Evolutionary conservation across 30 jellyfish, hydroid and myxozoan species (phyloP).

Genomic region (Chrysaora quinquecirrha): DNA sequence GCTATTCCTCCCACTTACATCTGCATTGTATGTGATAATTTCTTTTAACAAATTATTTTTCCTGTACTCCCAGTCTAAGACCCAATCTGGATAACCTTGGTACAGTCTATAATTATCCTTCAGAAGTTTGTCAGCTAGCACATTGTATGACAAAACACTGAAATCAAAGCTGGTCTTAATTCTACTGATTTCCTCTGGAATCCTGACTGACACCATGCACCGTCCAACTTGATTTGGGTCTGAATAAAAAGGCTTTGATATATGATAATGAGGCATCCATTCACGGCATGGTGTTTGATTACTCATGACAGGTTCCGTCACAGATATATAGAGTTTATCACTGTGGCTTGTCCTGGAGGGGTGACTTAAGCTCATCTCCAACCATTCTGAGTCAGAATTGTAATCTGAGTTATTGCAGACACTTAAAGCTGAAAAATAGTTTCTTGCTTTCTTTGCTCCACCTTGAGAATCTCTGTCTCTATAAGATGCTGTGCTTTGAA

Average conservation of each 20-base stretch:
- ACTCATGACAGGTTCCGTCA: background rate
- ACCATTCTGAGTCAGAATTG: background rate
- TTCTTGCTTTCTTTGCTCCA: too few relatives aligned
- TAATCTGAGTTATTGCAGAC: background rate
- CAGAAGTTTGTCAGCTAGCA: slow-evolving; percentile 83
- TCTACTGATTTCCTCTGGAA: slow-evolving; percentile 12
- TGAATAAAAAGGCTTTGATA: slow-evolving; percentile 21
- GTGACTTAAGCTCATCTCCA: background rate
- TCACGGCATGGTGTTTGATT: background rate
- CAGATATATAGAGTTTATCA: too few relatives aligned
- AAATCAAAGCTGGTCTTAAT: slow-evolving; percentile 60
- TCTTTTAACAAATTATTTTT: slow-evolving; percentile 78
- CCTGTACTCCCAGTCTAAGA: slow-evolving; percentile 84
- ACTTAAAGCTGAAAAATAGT: background rate
- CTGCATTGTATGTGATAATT: slow-evolving; percentile 73
- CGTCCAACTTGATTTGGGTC: slow-evolving; percentile 59
- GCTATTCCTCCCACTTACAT: too few relatives aligned
- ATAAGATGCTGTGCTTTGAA: too few relatives aligned
- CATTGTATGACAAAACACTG: slow-evolving; percentile 92
- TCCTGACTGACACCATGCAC: background rate
- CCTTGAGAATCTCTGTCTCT: too few relatives aligned
- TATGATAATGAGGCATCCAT: slow-evolving; percentile 32
- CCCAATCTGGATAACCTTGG: slow-evolving; percentile 53
- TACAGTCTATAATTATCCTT: slow-evolving; percentile 72
- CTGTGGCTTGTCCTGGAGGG: background rate